Base-by-base conservation (phyloP, 2,888 invertebrate species). In the Cremastinae sp. region DNA sequence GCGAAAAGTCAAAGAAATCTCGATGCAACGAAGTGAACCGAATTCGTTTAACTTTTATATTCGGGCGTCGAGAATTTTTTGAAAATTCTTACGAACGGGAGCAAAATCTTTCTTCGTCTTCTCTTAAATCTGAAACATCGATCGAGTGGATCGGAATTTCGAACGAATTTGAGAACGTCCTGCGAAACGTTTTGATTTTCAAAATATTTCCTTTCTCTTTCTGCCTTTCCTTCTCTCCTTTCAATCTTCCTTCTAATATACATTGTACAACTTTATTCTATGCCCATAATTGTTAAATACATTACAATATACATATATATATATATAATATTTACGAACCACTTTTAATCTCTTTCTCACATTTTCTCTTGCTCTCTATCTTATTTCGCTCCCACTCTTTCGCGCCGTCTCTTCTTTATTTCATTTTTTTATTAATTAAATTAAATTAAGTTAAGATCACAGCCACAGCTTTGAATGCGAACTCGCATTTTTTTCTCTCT, bases 401-500 rank as follows among this genome's bases (percentile, higher is more conserved):
- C 34, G 34, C 36, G 18, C n/a, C 64, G 16, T 47, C 18, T 38
- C 5, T 12, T 49, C 12, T 54, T 36, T 43, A n/a, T 75, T 74
- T 77, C 47, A 9, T 81, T 84, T 83, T 85, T 84, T 75, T 84
- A 84, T 88, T 86, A 88, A n/a, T n/a, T n/a, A n/a, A n/a, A n/a
- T n/a, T n/a, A n/a, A n/a, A 28, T 83, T 87, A 77, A 74, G 78
- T 61, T 78, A 82, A 81, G 80, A 89, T 89, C 89, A 89, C 89
- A 89, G 89, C 89, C 89, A 88, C 88, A 88, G 89, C 89, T 89
- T 89, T 89, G 89, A 88, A 89, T 88, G 16, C 10, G 59, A 74
- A 78, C 87, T 87, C 88, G 88, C 87, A 89, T 87, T 86, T 83
- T 77, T 34, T 43, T 53, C 18, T 45, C 10, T 51, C 36, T 65